phyloP scores from a whole-genome alignment of 2,113 vertebrate genomes.

The Syngnathus floridae region DNA sequence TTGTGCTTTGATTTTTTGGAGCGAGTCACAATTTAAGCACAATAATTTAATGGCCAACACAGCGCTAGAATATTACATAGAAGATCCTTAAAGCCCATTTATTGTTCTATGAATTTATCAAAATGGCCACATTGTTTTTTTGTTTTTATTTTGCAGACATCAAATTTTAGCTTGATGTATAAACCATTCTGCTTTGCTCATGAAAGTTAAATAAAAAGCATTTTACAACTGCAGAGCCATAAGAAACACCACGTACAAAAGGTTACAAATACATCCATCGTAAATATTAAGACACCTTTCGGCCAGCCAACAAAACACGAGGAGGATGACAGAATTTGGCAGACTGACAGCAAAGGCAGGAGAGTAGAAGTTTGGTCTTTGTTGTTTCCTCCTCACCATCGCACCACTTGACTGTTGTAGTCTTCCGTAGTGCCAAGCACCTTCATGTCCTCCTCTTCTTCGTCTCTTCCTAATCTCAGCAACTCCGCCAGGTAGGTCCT shows the following conservation, averaged over 20 bases:
- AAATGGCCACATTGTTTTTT: background rate
- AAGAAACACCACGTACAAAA: constrained; percentile 52
- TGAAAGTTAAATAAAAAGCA: constrained; percentile 29
- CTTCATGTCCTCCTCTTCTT: constrained; percentile 29
- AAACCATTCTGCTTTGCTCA: constrained; percentile 38
- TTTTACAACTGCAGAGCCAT: constrained; percentile 36
- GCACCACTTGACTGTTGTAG: constrained; percentile 71
- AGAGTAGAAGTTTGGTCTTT: constrained; percentile 18
- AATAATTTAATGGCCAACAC: constrained; percentile 52
- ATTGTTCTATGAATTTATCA: constrained; percentile 4
- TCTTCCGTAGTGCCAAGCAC: constrained; percentile 64
- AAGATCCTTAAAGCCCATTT: constrained; percentile 25
- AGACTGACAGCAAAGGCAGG: constrained; percentile 38
- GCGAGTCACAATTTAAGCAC: constrained; percentile 55
- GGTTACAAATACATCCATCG: constrained; percentile 58
- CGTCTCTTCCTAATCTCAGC: constrained; percentile 45
- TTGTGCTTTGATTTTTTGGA: constrained; percentile 53
- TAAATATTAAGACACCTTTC: constrained; percentile 63
- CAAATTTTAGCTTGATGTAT: constrained; percentile 7
- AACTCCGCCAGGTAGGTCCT: constrained; percentile 50
- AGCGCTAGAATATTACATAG: constrained; percentile 43
- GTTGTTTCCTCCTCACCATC: constrained; percentile 56
- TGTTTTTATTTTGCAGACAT: background rate
- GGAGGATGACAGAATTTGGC: constrained; percentile 37
- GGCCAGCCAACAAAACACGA: constrained; percentile 38